Conservation (phyloP, 2,888 invertebrate genomes). For the Platycheirus albimanus region DNA sequence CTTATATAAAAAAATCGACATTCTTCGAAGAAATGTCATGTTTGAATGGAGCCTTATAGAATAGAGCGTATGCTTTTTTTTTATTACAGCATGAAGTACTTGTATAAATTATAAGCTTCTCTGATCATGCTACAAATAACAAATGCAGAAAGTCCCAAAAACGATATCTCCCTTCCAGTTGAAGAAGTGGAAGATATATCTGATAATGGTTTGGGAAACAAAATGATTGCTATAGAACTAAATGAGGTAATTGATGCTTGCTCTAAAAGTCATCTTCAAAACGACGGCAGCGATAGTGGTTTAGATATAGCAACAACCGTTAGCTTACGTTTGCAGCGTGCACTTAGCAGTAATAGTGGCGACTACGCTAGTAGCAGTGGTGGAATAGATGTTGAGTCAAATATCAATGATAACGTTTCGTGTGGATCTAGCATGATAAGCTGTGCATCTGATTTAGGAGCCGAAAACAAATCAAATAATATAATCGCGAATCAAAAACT, state of each 20-base stretch:
- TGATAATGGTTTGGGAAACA: slow-evolving; percentile 76
- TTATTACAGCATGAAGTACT: slow-evolving; percentile 17
- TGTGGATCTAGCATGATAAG: slow-evolving; percentile 91
- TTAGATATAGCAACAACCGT: slow-evolving; percentile 86
- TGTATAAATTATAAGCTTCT: neutral
- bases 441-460: slow-evolving; percentile 88
- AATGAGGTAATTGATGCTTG: slow-evolving; percentile 69
- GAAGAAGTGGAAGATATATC: slow-evolving; percentile 74
- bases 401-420: slow-evolving; percentile 83
- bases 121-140: slow-evolving; percentile 22
- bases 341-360: slow-evolving; percentile 85
- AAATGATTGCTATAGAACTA: slow-evolving; percentile 79
- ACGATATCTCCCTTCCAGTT: slow-evolving; percentile 4
- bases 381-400: slow-evolving; percentile 83
- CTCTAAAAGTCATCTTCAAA: slow-evolving; percentile 69
- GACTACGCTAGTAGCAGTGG: slow-evolving; percentile 88
- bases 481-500: slow-evolving; percentile 76
- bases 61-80: too few relatives aligned
- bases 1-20: too few relatives aligned
- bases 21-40: too few relatives aligned
- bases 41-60: too few relatives aligned
- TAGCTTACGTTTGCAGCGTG: slow-evolving; percentile 83
- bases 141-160: slow-evolving; percentile 30
- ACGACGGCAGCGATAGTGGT: slow-evolving; percentile 91
- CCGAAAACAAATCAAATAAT: slow-evolving; percentile 82